These are phyloP conservation scores for Procambarus virginalis DNA, from an alignment of 1,140 invertebrate genomes.

Conservation along the genomic window DNA sequence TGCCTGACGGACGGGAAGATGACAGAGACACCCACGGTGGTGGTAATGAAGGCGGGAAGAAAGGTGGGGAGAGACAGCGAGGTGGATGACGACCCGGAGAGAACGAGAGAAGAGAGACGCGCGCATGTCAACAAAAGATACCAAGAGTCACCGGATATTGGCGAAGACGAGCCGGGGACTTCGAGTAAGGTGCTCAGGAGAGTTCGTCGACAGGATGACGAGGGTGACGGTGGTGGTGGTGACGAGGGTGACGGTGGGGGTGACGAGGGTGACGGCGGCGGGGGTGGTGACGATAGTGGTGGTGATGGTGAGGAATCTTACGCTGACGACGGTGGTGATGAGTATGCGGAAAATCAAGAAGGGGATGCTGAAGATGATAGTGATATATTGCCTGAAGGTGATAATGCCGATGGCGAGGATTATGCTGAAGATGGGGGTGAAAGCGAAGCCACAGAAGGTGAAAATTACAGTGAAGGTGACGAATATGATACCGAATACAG, in stretches of 20 bases:
- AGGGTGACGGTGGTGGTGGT: not conserved
- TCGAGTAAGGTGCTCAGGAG: not conserved
- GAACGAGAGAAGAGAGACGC: not conserved
- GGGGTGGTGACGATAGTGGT: too few species aligned
- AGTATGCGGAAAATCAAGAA: not conserved
- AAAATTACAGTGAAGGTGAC: not conserved
- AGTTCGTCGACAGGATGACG: not conserved
- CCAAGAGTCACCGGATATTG: not conserved
- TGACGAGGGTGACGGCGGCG: not conserved
- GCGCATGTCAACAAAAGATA: not conserved
- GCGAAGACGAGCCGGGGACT: not conserved
- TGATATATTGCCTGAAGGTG: not conserved
- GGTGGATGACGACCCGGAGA: not conserved
- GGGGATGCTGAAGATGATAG: not conserved
- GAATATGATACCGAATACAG: not conserved
- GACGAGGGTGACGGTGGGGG: not conserved
- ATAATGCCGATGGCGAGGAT: not conserved
- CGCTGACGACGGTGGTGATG: not conserved
- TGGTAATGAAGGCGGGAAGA: not conserved
- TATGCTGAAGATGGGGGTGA: not conserved
- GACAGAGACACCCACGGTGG: not conserved
- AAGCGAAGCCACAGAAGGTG: not conserved
- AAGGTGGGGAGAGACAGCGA: not conserved
- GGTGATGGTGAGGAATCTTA: not conserved
- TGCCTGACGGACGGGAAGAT: not conserved